Evolutionary conservation across 35 echinoderm and acorn worm species (phyloP), one percentile per base, ranked within the genome.

Genomic region (Holothuria glaberrima): DNA sequence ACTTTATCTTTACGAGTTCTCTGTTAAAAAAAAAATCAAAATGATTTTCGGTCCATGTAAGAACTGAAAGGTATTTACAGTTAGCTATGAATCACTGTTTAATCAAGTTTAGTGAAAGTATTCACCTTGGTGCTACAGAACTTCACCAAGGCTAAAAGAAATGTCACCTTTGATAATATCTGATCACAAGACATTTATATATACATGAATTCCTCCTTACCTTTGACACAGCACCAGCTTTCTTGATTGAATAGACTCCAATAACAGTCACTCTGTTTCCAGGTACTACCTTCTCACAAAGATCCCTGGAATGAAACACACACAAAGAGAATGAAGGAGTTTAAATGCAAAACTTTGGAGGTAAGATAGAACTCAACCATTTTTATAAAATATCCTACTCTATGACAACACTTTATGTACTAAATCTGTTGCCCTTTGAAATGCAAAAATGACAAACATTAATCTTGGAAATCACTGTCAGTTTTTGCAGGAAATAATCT

Each of bases 241-340:
- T 99, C 71, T 99, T 99, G 91, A 99, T 99, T 18, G 93, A 92
- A 45, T 95, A 99, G 16, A 99, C 89, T 77, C 97, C 97, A 54
- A 99, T 93, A 68, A 99, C 75, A 6, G 93, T 99, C 12, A 99
- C 97, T 82, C 97, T 80, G 76, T 95, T 99, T 35, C 97, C 97
- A 33, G 97, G 97, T 20, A 99, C 97, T 34, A 99, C 93, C 50
- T 90, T 94, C 76, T 99, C 97, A 91, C 97, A 99, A 54, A 99
- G 71, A 58, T 99, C 92, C 59, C 97, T 99, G 36, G 36, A 41
- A 41, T 41, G 7, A 41, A 57, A 13, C 24, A 78, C 92, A 91
- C 4, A 77, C 17, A 56, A 36, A 84, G 25, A 61, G 48, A 83
- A 83, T 83, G 13, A 30, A 41, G 56, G 1, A 84, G 6, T 10